phyloP scores from a whole-genome alignment of 2,797 vertebrate species.

The Mormyrus proboscirostris region DNA sequence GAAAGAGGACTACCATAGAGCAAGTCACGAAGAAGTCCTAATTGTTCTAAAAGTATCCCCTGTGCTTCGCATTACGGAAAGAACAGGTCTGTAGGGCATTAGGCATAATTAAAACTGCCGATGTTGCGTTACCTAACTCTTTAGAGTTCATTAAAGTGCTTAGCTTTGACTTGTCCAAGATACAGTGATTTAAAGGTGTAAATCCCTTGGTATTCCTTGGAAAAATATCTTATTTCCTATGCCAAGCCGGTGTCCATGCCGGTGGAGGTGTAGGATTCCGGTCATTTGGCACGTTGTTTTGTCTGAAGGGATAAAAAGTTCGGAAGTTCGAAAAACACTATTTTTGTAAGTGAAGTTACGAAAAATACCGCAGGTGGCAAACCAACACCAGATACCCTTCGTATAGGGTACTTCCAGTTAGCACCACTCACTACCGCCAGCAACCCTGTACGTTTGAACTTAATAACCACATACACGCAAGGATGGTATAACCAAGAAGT shows the following conservation, averaged over 20 bases:
- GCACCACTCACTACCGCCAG: not conserved
- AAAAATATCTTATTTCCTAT: slow-evolving; percentile 51
- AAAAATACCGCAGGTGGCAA: slow-evolving; percentile 14
- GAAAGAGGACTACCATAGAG: not conserved
- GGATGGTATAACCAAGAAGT: slow-evolving; percentile 7
- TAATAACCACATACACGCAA: not conserved
- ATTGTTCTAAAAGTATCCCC: not conserved
- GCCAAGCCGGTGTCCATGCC: slow-evolving; percentile 36
- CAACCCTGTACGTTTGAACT: not conserved
- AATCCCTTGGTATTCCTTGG: slow-evolving; percentile 56
- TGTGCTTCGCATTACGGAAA: slow-evolving; percentile 20
- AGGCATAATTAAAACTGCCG: slow-evolving; percentile 16
- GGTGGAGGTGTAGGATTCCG: slow-evolving; percentile 50
- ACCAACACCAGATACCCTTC: not conserved
- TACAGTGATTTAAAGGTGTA: slow-evolving; percentile 47
- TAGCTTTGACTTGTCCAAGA: slow-evolving; percentile 39
- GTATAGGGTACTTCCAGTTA: not conserved
- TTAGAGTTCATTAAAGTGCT: slow-evolving; percentile 53
- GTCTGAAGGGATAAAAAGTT: slow-evolving; percentile 53
- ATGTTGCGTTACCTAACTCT: slow-evolving; percentile 16
- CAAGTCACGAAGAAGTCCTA: not conserved
- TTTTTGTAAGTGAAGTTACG: slow-evolving; percentile 24
- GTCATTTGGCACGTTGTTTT: slow-evolving; percentile 53
- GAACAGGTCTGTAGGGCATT: slow-evolving; percentile 14
- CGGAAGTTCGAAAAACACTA: slow-evolving; percentile 34